A percentile compares a stretch with the other conserved stretches of the same genome.
These are phyloP conservation scores for Platanista minor DNA, from an alignment of 2,113 vertebrate species.

Conservation along the genomic window DNA sequence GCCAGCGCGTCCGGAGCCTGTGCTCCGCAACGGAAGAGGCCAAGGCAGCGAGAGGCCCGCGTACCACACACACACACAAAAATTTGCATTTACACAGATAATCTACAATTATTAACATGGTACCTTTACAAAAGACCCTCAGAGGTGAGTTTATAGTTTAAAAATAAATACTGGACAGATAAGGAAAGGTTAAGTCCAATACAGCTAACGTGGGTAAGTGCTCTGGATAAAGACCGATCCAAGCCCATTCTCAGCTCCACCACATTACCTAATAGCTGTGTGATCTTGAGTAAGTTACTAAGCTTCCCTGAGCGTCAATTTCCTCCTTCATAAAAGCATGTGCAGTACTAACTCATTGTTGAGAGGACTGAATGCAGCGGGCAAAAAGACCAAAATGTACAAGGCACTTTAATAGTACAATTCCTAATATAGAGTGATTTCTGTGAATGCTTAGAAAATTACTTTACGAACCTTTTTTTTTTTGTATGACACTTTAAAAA, in stretches of 20 bases:
- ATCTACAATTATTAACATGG: background rate
- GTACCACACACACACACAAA: too few relatives aligned
- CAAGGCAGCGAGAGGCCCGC: too few relatives aligned
- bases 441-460: background rate
- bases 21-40: too few relatives aligned
- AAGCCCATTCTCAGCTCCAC: background rate
- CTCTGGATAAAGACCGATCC: background rate
- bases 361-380: background rate
- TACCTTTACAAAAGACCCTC: background rate
- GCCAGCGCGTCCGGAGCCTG: too few relatives aligned
- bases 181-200: background rate
- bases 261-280: background rate
- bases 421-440: background rate
- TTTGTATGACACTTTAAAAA: background rate
- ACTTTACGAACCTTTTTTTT: background rate
- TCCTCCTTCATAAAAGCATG: background rate
- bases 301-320: background rate
- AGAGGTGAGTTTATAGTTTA: constrained; percentile 4
- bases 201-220: background rate
- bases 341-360: background rate
- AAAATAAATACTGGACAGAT: background rate
- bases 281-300: background rate
- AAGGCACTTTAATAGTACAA: background rate
- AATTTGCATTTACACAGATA: background rate
- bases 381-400: background rate